Evolutionary conservation across 1,140 invertebrate genomes (phyloP).

Genomic region (Meloidogyne exigua): DNA sequence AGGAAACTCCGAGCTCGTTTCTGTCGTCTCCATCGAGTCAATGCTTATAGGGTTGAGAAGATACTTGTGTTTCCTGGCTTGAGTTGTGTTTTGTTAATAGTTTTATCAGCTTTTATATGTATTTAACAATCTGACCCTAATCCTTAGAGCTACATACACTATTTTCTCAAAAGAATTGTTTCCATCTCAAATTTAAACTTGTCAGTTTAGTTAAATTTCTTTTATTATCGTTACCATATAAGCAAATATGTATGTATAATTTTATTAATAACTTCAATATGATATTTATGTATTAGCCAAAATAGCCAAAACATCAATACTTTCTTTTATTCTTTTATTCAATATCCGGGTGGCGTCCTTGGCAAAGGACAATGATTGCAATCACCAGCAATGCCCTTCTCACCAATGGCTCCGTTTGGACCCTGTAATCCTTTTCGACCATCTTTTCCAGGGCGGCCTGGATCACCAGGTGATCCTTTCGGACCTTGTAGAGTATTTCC

Average conservation of each 20-base stretch:
- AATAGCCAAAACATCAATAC: not conserved
- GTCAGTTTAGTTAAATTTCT: no score
- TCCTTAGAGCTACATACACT: no score
- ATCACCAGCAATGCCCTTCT: conserved; percentile 29
- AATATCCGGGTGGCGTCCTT: conserved; percentile 36
- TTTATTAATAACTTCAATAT: no score
- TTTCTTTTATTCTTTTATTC: not conserved
- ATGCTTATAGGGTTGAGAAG: not conserved
- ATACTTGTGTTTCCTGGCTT: not conserved
- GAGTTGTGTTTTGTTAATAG: not conserved
- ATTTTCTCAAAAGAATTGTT: no score
- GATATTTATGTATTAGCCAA: not conserved
- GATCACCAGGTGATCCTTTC: conserved; percentile 36
- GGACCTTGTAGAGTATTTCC: conserved; percentile 32
- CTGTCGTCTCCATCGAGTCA: not conserved
- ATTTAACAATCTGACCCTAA: no score
- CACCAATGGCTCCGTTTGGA: conserved; percentile 21
- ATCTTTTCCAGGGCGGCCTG: conserved; percentile 26
- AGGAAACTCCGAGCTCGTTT: not conserved
- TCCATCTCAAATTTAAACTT: no score
- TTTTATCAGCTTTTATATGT: not conserved
- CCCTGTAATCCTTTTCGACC: conserved; percentile 10
- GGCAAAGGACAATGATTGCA: conserved; percentile 36
- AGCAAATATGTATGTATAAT: no score
- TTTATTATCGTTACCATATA: no score